Evolutionary conservation across 1,140 invertebrate species (phyloP).

Genomic region (Adelges cooleyi): DNA sequence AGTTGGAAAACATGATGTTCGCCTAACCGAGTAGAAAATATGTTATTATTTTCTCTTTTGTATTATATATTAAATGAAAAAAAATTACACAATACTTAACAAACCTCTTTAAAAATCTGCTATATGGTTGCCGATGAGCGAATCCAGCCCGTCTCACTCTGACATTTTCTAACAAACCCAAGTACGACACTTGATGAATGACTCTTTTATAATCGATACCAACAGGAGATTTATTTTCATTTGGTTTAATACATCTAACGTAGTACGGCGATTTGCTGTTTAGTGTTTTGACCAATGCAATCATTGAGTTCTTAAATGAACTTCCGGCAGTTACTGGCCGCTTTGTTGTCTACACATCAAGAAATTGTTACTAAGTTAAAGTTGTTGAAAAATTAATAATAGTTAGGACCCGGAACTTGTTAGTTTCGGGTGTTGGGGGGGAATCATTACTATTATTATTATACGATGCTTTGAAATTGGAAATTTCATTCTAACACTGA

Average conservation of each 20-base stretch:
- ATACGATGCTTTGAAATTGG: too few relatives aligned
- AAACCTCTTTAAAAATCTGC: constrained; percentile 67
- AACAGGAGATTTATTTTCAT: constrained; percentile 77
- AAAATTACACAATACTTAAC: constrained; percentile 26
- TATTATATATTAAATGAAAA: too few relatives aligned
- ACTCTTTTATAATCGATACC: constrained; percentile 69
- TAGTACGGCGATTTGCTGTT: constrained; percentile 90
- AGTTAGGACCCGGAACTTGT: too few relatives aligned
- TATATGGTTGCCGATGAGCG: constrained; percentile 80
- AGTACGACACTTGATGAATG: constrained; percentile 78
- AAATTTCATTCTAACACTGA: too few relatives aligned
- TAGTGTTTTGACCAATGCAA: constrained; percentile 74
- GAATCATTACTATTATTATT: too few relatives aligned
- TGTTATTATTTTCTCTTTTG: too few relatives aligned
- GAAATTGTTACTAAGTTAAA: too few relatives aligned
- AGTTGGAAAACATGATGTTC: too few relatives aligned
- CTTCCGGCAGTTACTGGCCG: constrained; percentile 84
- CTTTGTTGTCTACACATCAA: constrained; percentile 90
- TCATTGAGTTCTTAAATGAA: constrained; percentile 90
- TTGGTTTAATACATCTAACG: constrained; percentile 92
- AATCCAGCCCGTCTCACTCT: constrained; percentile 87
- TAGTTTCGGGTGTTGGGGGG: too few relatives aligned
- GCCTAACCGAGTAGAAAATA: too few relatives aligned
- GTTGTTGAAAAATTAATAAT: too few relatives aligned
- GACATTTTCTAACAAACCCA: constrained; percentile 86